Evolutionary conservation across 1,140 invertebrate species (phyloP).

Genomic region (Listronotus bonariensis): DNA sequence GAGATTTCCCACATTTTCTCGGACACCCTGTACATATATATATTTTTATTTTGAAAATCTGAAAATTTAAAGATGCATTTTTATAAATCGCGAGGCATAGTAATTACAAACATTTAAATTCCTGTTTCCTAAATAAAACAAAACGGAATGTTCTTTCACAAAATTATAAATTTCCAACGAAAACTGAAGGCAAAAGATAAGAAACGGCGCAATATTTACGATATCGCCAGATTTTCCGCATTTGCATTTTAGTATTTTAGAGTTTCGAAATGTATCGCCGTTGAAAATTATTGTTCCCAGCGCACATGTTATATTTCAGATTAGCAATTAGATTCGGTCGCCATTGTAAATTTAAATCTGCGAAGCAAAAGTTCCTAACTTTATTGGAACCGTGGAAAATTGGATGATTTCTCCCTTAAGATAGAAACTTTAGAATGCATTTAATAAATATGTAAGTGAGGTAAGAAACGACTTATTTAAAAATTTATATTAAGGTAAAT

Average conservation of each 20-base stretch:
- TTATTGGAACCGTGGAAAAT: conserved; percentile 26
- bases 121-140: no score
- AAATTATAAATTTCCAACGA: neutral
- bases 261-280: conserved; percentile 22
- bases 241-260: conserved; percentile 21
- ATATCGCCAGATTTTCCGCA: conserved; percentile 24
- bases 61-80: no score
- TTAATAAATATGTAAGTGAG: no score
- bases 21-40: no score
- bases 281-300: conserved; percentile 34
- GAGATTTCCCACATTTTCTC: no score
- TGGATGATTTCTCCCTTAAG: conserved; percentile 20
- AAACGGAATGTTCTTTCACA: no score
- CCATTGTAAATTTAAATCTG: conserved; percentile 34
- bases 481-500: no score
- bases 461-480: no score
- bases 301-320: conserved; percentile 37
- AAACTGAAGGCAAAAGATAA: conserved; percentile 14
- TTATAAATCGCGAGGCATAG: no score
- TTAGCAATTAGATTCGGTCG: conserved; percentile 34
- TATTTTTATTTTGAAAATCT: no score
- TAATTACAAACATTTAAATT: no score
- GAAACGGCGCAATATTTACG: conserved; percentile 27
- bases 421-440: neutral
- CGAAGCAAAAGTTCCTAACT: conserved; percentile 27